Percentiles rank a stretch among this genome's conserved stretches.
These are phyloP conservation scores for Crypturellus tataupa DNA, from an alignment of 2,797 vertebrate genomes.

Conservation along the genomic window DNA sequence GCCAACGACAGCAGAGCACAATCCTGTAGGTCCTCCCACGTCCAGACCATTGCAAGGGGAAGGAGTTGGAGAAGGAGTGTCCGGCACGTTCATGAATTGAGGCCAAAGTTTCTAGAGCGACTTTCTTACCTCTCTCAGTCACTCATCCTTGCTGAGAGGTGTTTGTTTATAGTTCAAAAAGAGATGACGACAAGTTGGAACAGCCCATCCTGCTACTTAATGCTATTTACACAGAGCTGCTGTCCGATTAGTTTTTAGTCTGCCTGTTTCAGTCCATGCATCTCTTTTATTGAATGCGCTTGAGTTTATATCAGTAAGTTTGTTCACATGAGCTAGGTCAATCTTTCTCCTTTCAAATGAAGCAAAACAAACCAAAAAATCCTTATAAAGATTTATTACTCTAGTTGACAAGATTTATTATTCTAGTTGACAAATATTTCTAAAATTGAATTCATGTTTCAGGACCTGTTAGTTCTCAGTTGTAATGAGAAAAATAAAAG, in stretches of 20 bases:
- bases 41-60: not conserved
- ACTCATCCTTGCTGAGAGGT: not conserved
- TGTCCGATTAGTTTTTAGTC: not conserved
- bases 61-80: not conserved
- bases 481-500: not conserved
- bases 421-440: no score
- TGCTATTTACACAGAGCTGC: not conserved
- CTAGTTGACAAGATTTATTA: no score
- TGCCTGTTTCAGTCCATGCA: not conserved
- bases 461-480: not conserved
- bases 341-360: not conserved
- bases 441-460: not conserved
- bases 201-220: not conserved
- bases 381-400: no score
- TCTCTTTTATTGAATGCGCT: not conserved
- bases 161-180: not conserved
- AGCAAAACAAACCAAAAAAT: no score
- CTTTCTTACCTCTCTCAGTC: fast-evolving
- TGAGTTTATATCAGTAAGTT: not conserved
- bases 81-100: not conserved
- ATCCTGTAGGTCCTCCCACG: not conserved
- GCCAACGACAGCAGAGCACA: not conserved
- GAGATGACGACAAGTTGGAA: not conserved
- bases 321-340: not conserved
- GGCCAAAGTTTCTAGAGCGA: fast-evolving